These are phyloP conservation scores for Oceanodroma leucorhoa DNA, from an alignment of 2,797 vertebrate genomes.

Conservation along the genomic window DNA sequence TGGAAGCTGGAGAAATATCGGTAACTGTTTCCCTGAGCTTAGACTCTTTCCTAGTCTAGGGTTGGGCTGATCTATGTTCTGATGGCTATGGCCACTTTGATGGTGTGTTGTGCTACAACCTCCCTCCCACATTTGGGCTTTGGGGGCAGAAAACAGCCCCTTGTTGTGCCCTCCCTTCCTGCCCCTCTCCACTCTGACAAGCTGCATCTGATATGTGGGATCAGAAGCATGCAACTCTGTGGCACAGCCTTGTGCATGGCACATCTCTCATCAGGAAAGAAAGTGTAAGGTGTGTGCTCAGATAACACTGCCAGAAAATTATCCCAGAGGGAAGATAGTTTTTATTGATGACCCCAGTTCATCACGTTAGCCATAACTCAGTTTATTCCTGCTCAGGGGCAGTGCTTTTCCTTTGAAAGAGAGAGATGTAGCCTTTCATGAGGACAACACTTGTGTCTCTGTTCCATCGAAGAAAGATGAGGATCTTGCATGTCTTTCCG, in stretches of 20 bases:
- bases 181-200: fast-evolving
- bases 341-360: neutral
- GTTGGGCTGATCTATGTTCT: neutral
- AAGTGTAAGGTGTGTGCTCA: neutral
- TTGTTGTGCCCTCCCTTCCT: neutral
- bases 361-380: neutral
- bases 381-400: neutral
- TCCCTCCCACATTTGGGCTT: neutral
- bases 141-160: neutral
- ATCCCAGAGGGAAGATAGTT: neutral
- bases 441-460: conserved; percentile 3
- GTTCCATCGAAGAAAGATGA: neutral
- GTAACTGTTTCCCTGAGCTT: neutral
- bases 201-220: neutral
- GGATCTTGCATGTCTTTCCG: neutral
- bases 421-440: neutral
- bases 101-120: neutral
- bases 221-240: neutral
- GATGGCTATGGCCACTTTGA: neutral
- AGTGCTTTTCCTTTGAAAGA: neutral
- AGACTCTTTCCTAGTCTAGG: neutral
- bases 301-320: neutral
- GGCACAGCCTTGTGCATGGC: neutral
- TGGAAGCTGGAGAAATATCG: neutral
- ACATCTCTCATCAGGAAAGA: neutral